Evolutionary conservation across 2,888 invertebrate species (phyloP).

Genomic region (Cynaeus angustus): DNA sequence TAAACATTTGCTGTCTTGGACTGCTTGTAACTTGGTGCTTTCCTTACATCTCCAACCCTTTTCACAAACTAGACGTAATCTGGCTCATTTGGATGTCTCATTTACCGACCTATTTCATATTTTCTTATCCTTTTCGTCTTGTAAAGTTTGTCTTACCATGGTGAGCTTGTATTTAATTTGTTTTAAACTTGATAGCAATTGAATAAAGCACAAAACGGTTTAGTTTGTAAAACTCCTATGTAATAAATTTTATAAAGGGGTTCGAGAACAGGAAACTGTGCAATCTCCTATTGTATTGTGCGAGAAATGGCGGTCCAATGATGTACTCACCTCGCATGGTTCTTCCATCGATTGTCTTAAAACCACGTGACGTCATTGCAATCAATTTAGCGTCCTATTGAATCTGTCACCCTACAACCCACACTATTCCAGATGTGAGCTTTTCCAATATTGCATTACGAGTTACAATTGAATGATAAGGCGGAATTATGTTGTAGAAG

Average conservation of each 20-base stretch:
- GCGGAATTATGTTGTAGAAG: not conserved
- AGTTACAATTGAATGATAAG: not conserved
- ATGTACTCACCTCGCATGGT: constrained; percentile 10
- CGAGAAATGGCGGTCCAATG: constrained; percentile 1
- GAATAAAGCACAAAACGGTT: not conserved
- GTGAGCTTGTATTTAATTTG: not conserved
- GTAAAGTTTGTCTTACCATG: too few species aligned
- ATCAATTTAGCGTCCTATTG: constrained; percentile 18
- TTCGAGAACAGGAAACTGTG: constrained; percentile 9
- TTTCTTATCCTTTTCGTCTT: too few species aligned
- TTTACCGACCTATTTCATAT: not conserved
- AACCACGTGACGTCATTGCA: constrained; percentile 22
- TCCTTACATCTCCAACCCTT: constrained; percentile 7
- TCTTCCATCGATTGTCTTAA: constrained; percentile 13
- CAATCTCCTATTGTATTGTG: constrained; percentile 11
- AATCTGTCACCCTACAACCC: constrained; percentile 15
- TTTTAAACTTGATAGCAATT: constrained; percentile 6
- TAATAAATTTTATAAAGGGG: constrained; percentile 3
- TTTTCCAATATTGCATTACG: not conserved
- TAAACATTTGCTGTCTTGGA: not conserved
- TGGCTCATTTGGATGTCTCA: not conserved
- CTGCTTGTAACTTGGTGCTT: constrained; percentile 1
- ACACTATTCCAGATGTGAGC: constrained; percentile 1
- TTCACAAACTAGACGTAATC: constrained; percentile 8
- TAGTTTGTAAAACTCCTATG: not conserved